Evolutionary conservation across 2,113 vertebrate species (phyloP).

Genomic region (Anarrhichthys ocellatus): DNA sequence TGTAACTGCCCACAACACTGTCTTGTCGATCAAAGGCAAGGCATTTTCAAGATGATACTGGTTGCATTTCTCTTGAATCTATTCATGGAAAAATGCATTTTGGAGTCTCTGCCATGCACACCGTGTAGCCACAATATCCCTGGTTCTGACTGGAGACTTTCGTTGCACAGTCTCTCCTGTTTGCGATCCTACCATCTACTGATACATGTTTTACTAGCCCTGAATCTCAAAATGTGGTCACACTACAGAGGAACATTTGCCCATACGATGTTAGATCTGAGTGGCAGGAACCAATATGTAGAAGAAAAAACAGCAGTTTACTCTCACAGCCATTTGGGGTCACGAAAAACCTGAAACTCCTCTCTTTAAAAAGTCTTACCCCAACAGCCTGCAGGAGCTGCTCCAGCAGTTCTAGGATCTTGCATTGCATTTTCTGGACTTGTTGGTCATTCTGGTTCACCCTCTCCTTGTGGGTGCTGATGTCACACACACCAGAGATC

Average conservation of each 20-base stretch:
- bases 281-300: not conserved
- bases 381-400: conserved; percentile 84
- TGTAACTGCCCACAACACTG: not conserved
- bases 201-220: not conserved
- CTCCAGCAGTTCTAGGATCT: conserved; percentile 83
- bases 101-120: not conserved
- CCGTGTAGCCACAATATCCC: not conserved
- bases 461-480: conserved; percentile 73
- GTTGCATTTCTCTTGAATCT: not conserved
- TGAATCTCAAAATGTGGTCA: not conserved
- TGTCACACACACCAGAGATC: conserved; percentile 87
- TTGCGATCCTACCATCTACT: not conserved
- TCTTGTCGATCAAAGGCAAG: not conserved
- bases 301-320: not conserved
- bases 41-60: not conserved
- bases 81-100: too few relatives aligned
- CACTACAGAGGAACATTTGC: not conserved
- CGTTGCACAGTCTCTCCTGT: not conserved
- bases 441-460: conserved; percentile 78
- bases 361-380: conserved; percentile 79
- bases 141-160: not conserved
- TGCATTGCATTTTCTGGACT: conserved; percentile 84
- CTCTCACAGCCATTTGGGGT: not conserved
- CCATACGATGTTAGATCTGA: not conserved
- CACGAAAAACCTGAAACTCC: not conserved